Base-by-base conservation (phyloP, 1,140 invertebrate species). In the Luehdorfia chinensis region DNA sequence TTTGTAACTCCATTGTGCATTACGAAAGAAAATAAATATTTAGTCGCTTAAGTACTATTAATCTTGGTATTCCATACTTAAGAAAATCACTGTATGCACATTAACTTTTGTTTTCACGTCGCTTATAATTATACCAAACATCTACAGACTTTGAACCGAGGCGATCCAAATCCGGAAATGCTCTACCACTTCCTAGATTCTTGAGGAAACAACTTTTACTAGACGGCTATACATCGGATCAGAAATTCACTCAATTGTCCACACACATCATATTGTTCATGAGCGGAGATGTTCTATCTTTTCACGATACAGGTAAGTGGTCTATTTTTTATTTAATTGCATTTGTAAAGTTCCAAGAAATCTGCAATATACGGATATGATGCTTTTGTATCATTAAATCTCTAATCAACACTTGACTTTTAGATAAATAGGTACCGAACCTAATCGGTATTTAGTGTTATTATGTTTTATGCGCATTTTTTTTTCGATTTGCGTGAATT, bases 251-350 rank as follows among this genome's bases (percentile, higher is more conserved):
- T 1, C 60, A 65, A 6, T 39, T 79, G 0, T 50, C 71, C 0
- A 41, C 66, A 0, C 50, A 77, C 31, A 64, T 53, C 31, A 50
- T 69, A 9, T 66, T 73, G 1, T 69, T 69, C 12, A 36, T 67
- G 18, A 47, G 50, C 3, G 55, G 48, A 1, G 75, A 81, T 49
- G 36, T 76, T 1, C 37, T 68, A 1, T 73, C 66, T 9, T 30
- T 73, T 7, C 67, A 76, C 33, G 77, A 81, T 28, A 78, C 75
- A 16, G 71, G 77, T 81, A 63, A 54, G 27, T 43, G 6, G 6
- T n/a, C n/a, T n/a, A 21, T 3, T 3, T 21, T 21, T 3, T 3
- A 21, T 21, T 21, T 21, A 21, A 21, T 3, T 21, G 19, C 6
- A 21, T 21, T 21, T 21, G 2, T 21, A 21, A 21, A 21, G 19